Conservation (phyloP, 1,140 invertebrate genomes). For the Spodoptera frugiperda region DNA sequence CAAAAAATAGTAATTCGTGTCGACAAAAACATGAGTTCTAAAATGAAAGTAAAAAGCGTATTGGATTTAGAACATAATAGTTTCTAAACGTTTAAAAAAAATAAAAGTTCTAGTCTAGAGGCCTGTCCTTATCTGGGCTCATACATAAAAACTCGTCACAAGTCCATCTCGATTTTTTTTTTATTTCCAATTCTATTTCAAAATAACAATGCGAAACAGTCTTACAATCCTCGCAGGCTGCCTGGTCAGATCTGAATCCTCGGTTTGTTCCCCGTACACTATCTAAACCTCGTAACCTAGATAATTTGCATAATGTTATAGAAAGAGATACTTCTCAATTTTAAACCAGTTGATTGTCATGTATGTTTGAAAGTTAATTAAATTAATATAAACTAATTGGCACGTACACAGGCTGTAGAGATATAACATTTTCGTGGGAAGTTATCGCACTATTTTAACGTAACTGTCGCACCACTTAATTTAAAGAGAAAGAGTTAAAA, state of each 20-base stretch:
- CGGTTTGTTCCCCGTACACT: neutral
- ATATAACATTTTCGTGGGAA: neutral
- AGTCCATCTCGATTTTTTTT: neutral
- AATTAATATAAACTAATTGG: neutral
- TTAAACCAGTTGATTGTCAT: neutral
- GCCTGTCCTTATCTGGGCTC: too few relatives aligned
- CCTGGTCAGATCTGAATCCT: neutral
- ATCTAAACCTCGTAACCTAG: neutral
- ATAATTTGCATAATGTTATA: slow-evolving; percentile 9
- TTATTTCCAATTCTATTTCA: too few relatives aligned
- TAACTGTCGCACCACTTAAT: too few relatives aligned
- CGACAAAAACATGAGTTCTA: slow-evolving; percentile 34
- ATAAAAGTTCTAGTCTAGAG: neutral
- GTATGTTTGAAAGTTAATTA: neutral
- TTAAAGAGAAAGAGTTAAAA: too few relatives aligned
- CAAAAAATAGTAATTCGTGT: slow-evolving; percentile 47
- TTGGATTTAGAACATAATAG: neutral
- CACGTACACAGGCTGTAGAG: neutral
- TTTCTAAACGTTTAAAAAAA: neutral
- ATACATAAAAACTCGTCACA: neutral
- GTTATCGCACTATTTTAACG: neutral
- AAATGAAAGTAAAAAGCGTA: slow-evolving; percentile 35
- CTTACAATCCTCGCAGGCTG: too few relatives aligned
- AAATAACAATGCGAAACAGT: too few relatives aligned
- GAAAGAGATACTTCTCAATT: neutral